Percentiles rank a stretch among this genome's conserved stretches.
phyloP scores from a whole-genome alignment of 2,888 invertebrate genomes.

The Polydesmus complanatus region DNA sequence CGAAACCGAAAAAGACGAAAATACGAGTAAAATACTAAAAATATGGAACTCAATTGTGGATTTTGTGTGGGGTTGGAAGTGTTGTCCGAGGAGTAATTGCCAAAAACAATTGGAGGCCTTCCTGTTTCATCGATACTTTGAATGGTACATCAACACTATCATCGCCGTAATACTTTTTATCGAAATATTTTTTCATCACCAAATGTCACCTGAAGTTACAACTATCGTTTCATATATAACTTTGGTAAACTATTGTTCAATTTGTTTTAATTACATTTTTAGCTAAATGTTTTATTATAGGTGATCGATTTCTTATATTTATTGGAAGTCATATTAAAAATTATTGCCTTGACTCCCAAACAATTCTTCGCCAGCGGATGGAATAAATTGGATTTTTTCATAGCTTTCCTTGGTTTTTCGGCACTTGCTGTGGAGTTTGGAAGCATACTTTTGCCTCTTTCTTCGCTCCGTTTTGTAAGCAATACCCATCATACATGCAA shows the following conservation, averaged over 20 bases:
- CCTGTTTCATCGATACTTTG: neutral
- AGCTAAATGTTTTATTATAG: too few relatives aligned
- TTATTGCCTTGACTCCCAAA: constrained; percentile 4
- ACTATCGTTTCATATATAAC: too few relatives aligned
- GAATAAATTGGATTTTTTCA: constrained; percentile 3
- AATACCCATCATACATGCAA: too few relatives aligned
- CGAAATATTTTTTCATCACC: too few relatives aligned
- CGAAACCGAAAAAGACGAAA: too few relatives aligned
- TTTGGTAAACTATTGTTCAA: too few relatives aligned
- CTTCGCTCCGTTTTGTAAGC: too few relatives aligned
- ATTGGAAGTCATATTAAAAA: constrained; percentile 4
- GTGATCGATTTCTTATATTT: neutral
- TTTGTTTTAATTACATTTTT: too few relatives aligned
- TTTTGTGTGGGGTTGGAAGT: neutral
- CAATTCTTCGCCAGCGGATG: neutral
- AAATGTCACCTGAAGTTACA: too few relatives aligned
- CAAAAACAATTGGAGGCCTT: neutral
- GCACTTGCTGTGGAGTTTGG: neutral
- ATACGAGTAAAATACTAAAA: too few relatives aligned
- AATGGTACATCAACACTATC: neutral
- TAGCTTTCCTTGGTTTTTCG: neutral
- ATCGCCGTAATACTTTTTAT: neutral
- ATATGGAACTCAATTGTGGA: too few relatives aligned
- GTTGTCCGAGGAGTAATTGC: neutral
- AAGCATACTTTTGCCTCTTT: neutral